Evolutionary conservation across 53 echinoderm and acorn worm species (phyloP).

Genomic region (Apostichopus leukothele): DNA sequence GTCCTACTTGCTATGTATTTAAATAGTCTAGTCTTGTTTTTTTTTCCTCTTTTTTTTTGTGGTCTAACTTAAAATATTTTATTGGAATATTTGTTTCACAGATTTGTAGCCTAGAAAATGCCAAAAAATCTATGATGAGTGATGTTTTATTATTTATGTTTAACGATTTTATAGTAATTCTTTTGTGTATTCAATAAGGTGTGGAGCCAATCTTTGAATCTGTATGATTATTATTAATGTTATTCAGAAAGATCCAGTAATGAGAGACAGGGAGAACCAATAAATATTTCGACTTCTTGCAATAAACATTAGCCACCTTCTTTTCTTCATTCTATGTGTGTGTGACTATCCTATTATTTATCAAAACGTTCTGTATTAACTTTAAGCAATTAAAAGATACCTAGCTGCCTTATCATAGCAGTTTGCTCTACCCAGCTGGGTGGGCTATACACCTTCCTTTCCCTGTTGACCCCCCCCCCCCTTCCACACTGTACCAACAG

Average conservation of each 20-base stretch:
- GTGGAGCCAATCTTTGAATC: conserved; percentile 42
- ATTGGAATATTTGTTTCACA: conserved; percentile 20
- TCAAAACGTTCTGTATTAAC: too few species aligned
- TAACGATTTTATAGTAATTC: neutral
- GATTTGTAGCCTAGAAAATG: conserved; percentile 29
- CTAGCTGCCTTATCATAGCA: too few species aligned
- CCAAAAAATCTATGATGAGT: conserved; percentile 22
- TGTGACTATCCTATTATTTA: too few species aligned
- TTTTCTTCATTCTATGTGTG: neutral
- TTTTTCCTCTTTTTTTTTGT: neutral
- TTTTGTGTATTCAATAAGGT: conserved; percentile 31
- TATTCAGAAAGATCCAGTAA: conserved; percentile 19
- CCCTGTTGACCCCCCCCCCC: neutral
- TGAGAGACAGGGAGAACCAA: conserved; percentile 42
- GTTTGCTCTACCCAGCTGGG: too few species aligned
- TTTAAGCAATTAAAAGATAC: too few species aligned
- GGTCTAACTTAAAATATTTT: neutral
- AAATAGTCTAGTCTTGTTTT: neutral
- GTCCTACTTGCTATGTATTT: neutral
- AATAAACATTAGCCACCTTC: neutral
- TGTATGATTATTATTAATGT: neutral
- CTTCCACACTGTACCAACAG: neutral
- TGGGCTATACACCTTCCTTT: too few species aligned
- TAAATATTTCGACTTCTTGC: conserved; percentile 25
- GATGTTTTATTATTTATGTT: conserved; percentile 17